Evolutionary conservation across 2,797 vertebrate genomes (phyloP).

Genomic region (Acanthornis magna): DNA sequence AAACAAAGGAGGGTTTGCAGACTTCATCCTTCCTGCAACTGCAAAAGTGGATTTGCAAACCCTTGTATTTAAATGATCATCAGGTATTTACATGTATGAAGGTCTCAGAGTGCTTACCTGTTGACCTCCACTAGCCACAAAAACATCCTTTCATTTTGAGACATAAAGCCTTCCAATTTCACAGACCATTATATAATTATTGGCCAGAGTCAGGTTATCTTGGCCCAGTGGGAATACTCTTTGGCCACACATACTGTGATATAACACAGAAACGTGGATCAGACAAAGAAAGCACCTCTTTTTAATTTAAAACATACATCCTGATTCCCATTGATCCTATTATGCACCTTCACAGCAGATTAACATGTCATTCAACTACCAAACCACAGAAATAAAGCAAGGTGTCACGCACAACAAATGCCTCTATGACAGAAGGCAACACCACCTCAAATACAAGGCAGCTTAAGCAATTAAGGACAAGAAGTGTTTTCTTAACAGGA

Average conservation of each 20-base stretch:
- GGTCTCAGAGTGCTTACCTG: neutral
- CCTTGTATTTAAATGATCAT: neutral
- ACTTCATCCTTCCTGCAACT: neutral
- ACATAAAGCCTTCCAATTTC: neutral
- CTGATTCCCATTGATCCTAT: neutral
- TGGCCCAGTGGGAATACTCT: neutral
- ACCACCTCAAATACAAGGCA: neutral
- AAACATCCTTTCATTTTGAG: neutral
- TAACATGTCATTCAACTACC: neutral
- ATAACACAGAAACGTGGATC: neutral
- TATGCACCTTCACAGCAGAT: constrained; percentile 3
- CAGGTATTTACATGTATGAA: neutral
- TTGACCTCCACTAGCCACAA: neutral
- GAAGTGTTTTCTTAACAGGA: neutral
- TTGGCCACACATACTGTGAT: neutral
- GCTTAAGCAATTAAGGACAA: neutral
- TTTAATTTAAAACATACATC: neutral
- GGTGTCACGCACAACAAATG: neutral
- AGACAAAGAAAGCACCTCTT: neutral
- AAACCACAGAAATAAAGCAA: neutral
- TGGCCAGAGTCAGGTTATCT: neutral
- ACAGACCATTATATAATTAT: neutral
- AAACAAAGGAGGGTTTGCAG: neutral
- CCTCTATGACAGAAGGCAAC: neutral
- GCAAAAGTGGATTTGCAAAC: neutral